phyloP scores from a whole-genome alignment of 2,113 vertebrate genomes.

The Pollimyrus isidori region DNA sequence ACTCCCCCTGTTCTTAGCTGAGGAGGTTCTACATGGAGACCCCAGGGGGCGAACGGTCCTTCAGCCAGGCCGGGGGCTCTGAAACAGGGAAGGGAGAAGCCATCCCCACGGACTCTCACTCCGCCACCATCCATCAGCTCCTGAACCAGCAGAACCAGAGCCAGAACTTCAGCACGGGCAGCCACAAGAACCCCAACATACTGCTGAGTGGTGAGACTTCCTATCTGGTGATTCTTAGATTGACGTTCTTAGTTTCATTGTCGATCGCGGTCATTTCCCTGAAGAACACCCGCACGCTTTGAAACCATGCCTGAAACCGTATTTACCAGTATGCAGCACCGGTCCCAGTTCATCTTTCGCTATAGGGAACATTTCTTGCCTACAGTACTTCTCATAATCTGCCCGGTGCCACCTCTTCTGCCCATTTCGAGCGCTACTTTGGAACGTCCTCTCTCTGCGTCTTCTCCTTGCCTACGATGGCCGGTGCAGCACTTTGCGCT shows the following conservation, averaged over 20 bases:
- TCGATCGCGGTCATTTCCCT: neutral
- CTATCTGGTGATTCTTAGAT: neutral
- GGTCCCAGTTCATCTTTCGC: neutral
- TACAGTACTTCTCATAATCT: neutral
- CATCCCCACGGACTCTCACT: neutral
- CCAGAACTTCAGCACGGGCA: neutral
- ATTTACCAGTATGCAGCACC: neutral
- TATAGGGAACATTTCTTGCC: neutral
- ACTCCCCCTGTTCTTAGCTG: constrained; percentile 9
- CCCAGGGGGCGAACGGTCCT: constrained; percentile 32
- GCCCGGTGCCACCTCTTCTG: neutral
- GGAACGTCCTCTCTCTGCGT: neutral
- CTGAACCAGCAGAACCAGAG: constrained; percentile 10
- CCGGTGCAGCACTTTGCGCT: neutral
- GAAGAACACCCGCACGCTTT: neutral
- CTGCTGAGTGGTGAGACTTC: constrained; percentile 58
- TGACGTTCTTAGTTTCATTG: neutral
- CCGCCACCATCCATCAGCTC: neutral
- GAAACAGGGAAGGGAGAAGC: neutral
- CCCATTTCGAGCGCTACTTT: neutral
- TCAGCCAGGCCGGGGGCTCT: constrained; percentile 30
- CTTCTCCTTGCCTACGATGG: neutral
- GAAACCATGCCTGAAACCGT: neutral
- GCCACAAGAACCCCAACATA: constrained; percentile 51
- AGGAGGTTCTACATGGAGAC: constrained; percentile 29